A percentile compares a stretch with the other conserved stretches of the same genome.
Conservation (phyloP, 2,888 invertebrate genomes). For the Eugnorisma glareosa region DNA sequence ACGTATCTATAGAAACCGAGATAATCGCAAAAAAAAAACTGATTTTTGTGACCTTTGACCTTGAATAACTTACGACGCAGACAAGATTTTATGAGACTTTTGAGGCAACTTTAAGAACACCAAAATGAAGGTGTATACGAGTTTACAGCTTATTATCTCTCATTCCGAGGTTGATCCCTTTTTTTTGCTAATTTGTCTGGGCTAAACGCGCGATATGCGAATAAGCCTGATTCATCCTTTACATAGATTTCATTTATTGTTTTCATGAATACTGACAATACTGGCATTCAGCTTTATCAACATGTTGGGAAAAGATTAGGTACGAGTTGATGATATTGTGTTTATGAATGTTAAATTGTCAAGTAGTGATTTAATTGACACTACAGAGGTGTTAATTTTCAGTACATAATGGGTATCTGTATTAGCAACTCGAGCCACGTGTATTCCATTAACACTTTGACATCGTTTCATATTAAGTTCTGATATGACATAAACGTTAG, state of each 20-base stretch:
- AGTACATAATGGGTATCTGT: background rate
- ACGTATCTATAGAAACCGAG: too few relatives aligned
- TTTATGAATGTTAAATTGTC: conserved; percentile 1
- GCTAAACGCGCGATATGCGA: too few relatives aligned
- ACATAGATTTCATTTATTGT: background rate
- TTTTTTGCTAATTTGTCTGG: too few relatives aligned
- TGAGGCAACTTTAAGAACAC: too few relatives aligned
- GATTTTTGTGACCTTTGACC: too few relatives aligned
- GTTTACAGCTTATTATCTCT: too few relatives aligned
- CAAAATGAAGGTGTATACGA: too few relatives aligned
- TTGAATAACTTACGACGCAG: too few relatives aligned
- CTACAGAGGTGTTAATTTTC: conserved; percentile 1
- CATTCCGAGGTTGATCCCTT: too few relatives aligned
- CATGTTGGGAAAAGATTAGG: background rate
- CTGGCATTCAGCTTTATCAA: background rate
- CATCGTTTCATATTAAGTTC: background rate
- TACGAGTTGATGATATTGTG: background rate
- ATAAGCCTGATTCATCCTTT: too few relatives aligned
- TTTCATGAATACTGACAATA: background rate
- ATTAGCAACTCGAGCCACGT: conserved; percentile 11
- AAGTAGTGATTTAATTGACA: background rate
- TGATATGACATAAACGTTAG: background rate
- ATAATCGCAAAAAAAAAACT: too few relatives aligned
- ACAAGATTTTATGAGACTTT: too few relatives aligned
- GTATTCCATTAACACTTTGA: conserved; percentile 11